Conservation (phyloP, 2,113 vertebrate species). For the Caretta caretta region DNA sequence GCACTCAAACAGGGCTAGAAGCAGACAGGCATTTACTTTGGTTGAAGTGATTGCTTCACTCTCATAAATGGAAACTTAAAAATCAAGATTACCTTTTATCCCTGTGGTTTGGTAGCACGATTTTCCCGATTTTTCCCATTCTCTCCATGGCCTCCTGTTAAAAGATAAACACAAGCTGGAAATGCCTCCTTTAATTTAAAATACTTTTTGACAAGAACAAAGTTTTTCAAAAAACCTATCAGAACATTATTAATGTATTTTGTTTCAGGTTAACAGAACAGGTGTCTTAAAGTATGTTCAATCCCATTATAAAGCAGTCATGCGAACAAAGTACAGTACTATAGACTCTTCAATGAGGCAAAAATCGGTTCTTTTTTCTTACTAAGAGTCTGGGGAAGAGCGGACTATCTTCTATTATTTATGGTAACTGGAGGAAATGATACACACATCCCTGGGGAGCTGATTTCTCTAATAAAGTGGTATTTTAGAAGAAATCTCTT, state of each 20-base stretch:
- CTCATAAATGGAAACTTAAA: neutral
- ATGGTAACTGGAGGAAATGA: conserved; percentile 62
- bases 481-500: neutral
- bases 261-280: conserved; percentile 58
- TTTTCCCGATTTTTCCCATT: conserved; percentile 91
- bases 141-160: conserved; percentile 92
- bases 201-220: conserved; percentile 70
- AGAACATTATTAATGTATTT: conserved; percentile 65
- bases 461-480: conserved; percentile 41
- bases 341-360: conserved; percentile 41
- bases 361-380: conserved; percentile 48
- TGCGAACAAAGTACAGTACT: conserved; percentile 52
- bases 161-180: conserved; percentile 65
- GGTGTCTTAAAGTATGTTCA: conserved; percentile 65
- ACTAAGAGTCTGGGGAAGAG: conserved; percentile 25
- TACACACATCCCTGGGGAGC: neutral
- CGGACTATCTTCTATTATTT: conserved; percentile 49
- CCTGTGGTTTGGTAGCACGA: conserved; percentile 83
- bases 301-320: conserved; percentile 62
- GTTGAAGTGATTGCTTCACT: neutral
- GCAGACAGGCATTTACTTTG: neutral
- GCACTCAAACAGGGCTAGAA: neutral
- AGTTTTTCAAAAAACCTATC: conserved; percentile 62
- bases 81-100: conserved; percentile 83
- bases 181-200: conserved; percentile 71